A percentile compares a stretch with the other conserved stretches of the same genome.
Conservation (phyloP, 2,797 vertebrate species). For the Pogonophryne albipinna region DNA sequence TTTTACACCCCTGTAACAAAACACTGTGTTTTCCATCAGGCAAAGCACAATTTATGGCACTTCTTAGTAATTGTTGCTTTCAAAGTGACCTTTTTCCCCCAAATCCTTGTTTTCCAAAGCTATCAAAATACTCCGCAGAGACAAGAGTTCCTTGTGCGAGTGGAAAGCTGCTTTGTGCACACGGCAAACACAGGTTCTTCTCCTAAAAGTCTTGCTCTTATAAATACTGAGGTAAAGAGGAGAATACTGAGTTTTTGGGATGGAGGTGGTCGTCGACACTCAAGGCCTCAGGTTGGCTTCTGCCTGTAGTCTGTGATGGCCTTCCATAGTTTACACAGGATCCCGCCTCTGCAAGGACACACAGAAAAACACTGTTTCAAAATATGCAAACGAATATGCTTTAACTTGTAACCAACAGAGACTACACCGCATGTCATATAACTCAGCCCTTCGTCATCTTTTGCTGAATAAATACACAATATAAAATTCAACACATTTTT, state of each 20-base stretch:
- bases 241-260: conserved; percentile 60
- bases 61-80: conserved; percentile 52
- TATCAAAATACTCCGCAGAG: conserved; percentile 40
- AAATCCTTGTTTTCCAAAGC: conserved; percentile 30
- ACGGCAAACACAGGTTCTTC: conserved; percentile 34
- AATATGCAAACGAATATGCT: neutral
- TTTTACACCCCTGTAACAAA: conserved; percentile 59
- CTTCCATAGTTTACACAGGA: conserved; percentile 95
- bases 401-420: neutral
- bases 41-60: conserved; percentile 72
- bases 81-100: conserved; percentile 43
- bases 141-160: conserved; percentile 12
- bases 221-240: conserved; percentile 89
- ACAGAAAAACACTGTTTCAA: conserved; percentile 13
- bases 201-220: conserved; percentile 71
- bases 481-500: neutral
- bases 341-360: conserved; percentile 89
- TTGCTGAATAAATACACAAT: neutral
- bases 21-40: conserved; percentile 35
- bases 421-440: neutral
- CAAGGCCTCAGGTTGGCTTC: conserved; percentile 85
- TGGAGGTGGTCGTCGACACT: conserved; percentile 38
- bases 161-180: conserved; percentile 34
- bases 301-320: conserved; percentile 92
- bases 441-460: neutral